Evolutionary conservation across 1,140 invertebrate species (phyloP), one percentile per base, ranked within the genome.

Genomic region (Drosophila auraria): DNA sequence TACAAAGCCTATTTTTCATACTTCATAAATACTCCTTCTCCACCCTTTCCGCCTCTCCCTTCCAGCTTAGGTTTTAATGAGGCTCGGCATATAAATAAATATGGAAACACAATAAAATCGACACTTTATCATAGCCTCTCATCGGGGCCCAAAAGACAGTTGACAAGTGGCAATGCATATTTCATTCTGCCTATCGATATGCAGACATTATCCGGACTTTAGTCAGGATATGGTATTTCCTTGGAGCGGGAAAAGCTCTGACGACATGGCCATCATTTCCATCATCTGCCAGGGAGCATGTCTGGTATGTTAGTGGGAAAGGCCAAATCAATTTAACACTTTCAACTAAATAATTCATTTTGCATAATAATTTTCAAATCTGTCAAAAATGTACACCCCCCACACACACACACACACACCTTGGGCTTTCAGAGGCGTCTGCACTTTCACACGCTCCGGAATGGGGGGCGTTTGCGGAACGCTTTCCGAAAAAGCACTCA

Each of bases 341-440:
- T 89, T 89, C 86, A 86, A 79, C 82, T 89, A 89, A 89, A 89
- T 89, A 90, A 89, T 89, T 89, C 84, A 89, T 90, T 89, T 89
- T 89, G 84, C 84, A 89, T 89, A 89, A 89, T 89, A 89, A 89
- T 89, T 89, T 89, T 89, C 86, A 89, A 89, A 89, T 89, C 86
- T 89, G 86, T 89, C 86, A 89, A 89, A 80, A 89, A 80, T 86
- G 70, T 73, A 76, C 59, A 73, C 36, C 5, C 36, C 30, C 0
- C 54, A 65, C 70, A 56, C 33, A 76, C 54, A 65, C 70, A 56
- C 33, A 76, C 14, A 44, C 44, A 40, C 25, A 62, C 45, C 53
- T 36, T 42, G 45, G 66, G 45, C 73, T 76, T 77, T 79, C 65
- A 58, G 70, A 70, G 64, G 78, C 83, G 86, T 90, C 86, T 89